Evolutionary conservation across 64 coral and sea anemone species (phyloP), one percentile per base, ranked within the genome.

Genomic region (Porites australiensis): DNA sequence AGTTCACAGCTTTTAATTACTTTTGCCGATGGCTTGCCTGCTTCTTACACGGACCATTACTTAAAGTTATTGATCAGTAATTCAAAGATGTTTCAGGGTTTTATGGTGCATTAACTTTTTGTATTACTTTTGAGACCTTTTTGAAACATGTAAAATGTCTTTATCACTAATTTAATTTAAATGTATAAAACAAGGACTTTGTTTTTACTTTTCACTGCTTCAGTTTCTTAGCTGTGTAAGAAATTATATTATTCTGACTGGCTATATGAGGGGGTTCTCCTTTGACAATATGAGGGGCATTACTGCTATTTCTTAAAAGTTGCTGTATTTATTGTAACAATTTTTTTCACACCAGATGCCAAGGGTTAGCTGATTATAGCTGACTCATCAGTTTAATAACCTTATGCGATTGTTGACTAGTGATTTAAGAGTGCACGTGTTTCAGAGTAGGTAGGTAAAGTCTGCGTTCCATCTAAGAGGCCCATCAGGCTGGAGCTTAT

Each of bases 11-110:
- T 68, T 68, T 68, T 68, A 68, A 68, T 68, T 68, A 68, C 65
- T 68, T 68, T 68, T 68, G 65, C 65, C 18, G 65, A 68, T 68
- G 65, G 65, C 65, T 68, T 68, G 65, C 65, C 22, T 68, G 65
- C 65, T 68, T 68, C 1, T 68, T 68, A 68, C 65, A 68, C 65
- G 6, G 65, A 68, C 65, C 6, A 68, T 14, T 68, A 68, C 65
- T 68, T 68, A 68, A 68, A 68, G 65, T 68, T 68, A 68, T 68
- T 68, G 65, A 68, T 68, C 65, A 68, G 65, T 68, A 68, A 68
- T 68, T 68, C 65, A 68, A 68, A 68, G 8, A 68, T 68, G 65
- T 68, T 68, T 68, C 8, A 68, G 8, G 65, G 65, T 68, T 68
- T 68, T 68, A 68, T 68, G 65, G 65, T 68, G 65, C 13, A 68